Base-by-base conservation (phyloP, 2,888 invertebrate species). In the Eledone cirrhosa region DNA sequence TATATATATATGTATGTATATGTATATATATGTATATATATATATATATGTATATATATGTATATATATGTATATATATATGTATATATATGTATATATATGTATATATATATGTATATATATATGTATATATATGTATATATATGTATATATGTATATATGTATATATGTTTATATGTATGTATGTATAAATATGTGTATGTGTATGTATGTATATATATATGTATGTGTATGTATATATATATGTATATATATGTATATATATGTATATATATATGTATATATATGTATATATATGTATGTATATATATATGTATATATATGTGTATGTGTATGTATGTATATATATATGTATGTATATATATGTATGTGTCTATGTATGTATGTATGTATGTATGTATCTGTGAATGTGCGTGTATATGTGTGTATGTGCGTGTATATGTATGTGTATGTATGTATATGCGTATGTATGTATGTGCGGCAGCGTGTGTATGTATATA, bases 11-110 rank as follows among this genome's bases (percentile, higher is more conserved):
- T 63, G 8, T 63, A 2, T 63, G 8, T 2, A n/a, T n/a, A 63
- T 16, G 16, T 16, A 63, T 16, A 63, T 16, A 27, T 27, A 63
- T 2, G n/a, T 16, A 63, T 16, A 14, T n/a, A 63, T 16, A 63
- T 14, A 63, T 63, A 14, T n/a, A n/a, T n/a, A 63, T n/a, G 27
- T 7, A 7, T 63, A 63, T 63, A 63, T n/a, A n/a, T 0, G 13
- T 65, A 65, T 65, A 65, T 65, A 65, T 65, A 65, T 65, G 29
- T 65, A 65, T 65, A 65, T 22, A 22, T 65, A 65, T 65, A 65
- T 65, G 29, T 65, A 65, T 65, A 65, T 22, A 24, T 65, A 65
- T 22, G 29, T 65, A 65, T 22, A 27, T 65, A 24, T 22, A 65
- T 65, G 3, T 65, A 27, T 65, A 65, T 65, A 27, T 24, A 27